Percentiles rank a stretch among this genome's conserved stretches.
Evolutionary conservation across 64 coral and sea anemone species (phyloP).

Genomic region (Pocillopora damicornis): DNA sequence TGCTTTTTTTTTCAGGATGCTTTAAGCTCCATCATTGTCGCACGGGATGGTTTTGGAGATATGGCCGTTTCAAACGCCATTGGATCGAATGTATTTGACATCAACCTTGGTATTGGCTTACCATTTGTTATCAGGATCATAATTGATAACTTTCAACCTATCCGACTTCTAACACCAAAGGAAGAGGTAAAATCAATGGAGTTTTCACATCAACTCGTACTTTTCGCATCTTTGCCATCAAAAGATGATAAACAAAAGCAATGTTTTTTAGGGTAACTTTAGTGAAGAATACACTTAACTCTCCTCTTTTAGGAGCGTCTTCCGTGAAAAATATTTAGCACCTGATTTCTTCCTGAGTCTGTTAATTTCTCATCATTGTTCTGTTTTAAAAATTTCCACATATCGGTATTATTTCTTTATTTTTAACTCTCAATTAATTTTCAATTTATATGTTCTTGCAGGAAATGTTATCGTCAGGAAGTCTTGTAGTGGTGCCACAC

Average conservation of each 20-base stretch:
- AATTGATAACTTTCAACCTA: conserved; percentile 83
- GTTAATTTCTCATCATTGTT: too few relatives aligned
- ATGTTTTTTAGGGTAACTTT: too few relatives aligned
- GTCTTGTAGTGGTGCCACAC: conserved; percentile 74
- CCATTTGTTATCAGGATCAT: conserved; percentile 89
- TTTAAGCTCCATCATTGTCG: conserved; percentile 93
- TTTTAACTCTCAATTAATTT: neutral
- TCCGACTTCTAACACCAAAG: conserved; percentile 53
- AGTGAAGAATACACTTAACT: too few relatives aligned
- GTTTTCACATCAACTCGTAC: too few relatives aligned
- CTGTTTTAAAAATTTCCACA: neutral
- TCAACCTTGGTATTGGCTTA: conserved; percentile 93
- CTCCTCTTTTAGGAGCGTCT: too few relatives aligned
- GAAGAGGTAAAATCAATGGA: conserved; percentile 64
- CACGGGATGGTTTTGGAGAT: conserved; percentile 95
- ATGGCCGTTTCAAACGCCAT: conserved; percentile 99
- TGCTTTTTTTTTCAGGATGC: conserved; percentile 66
- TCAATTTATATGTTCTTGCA: conserved; percentile 13
- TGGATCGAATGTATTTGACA: conserved; percentile 99
- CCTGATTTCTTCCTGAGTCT: too few relatives aligned
- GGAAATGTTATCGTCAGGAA: conserved; percentile 45
- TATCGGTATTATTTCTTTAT: neutral
- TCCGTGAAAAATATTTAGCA: too few relatives aligned
- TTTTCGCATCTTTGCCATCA: too few relatives aligned
- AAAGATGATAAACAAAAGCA: too few relatives aligned